A percentile compares a stretch with the other conserved stretches of the same genome.
These are phyloP conservation scores for Urocynchramus pylzowi DNA, from an alignment of 2,113 vertebrate species.

Conservation along the genomic window DNA sequence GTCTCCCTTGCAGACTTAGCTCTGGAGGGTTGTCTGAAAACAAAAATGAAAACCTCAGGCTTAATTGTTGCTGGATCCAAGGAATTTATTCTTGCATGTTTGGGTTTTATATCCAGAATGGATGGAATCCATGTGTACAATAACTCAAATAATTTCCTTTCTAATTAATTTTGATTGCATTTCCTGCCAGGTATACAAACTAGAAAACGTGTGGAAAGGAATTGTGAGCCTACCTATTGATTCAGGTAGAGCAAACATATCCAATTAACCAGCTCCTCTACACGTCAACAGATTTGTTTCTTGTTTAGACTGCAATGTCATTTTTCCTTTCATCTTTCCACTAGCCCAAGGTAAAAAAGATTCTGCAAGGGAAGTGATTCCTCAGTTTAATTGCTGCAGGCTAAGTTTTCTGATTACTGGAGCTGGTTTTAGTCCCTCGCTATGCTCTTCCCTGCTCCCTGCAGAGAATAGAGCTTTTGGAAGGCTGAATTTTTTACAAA, in stretches of 20 bases:
- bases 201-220: not conserved
- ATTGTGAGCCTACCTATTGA: not conserved
- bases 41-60: not conserved
- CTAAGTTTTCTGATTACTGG: conserved; percentile 40
- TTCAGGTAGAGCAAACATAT: not conserved
- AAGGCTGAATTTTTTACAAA: not conserved
- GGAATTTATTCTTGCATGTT: not conserved
- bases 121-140: not conserved
- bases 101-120: not conserved
- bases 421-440: conserved; percentile 26
- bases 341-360: conserved; percentile 4
- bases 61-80: not conserved
- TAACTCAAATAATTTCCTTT: not conserved
- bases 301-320: not conserved
- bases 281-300: not conserved
- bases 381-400: conserved; percentile 34
- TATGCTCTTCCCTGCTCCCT: not conserved
- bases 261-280: not conserved
- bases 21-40: not conserved
- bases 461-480: conserved; percentile 14
- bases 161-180: not conserved
- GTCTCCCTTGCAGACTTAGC: not conserved
- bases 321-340: conserved; percentile 22
- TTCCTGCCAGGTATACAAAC: not conserved
- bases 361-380: conserved; percentile 15